A percentile compares a stretch with the other conserved stretches of the same genome.
Evolutionary conservation across 2,888 invertebrate genomes (phyloP).

Genomic region (Bellardia pandia): DNA sequence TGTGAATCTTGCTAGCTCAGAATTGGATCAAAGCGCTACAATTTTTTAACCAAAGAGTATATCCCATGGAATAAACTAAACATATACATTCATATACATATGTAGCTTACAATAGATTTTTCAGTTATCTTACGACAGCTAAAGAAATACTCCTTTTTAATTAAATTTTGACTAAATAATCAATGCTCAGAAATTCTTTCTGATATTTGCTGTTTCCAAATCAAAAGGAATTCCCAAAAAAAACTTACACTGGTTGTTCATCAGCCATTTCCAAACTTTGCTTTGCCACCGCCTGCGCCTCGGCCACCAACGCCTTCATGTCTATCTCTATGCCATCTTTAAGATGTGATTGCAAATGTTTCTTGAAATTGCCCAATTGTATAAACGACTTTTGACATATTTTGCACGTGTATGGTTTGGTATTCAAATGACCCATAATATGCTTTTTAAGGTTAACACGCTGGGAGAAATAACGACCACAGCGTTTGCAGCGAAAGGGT

Average conservation of each 20-base stretch:
- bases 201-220: too few species aligned
- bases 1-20: too few species aligned
- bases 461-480: conserved; percentile 83
- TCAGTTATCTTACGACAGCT: too few species aligned
- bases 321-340: conserved; percentile 80
- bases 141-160: too few species aligned
- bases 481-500: conserved; percentile 83
- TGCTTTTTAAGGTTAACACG: conserved; percentile 84
- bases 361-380: conserved; percentile 82
- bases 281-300: conserved; percentile 79
- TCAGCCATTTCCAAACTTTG: conserved; percentile 78
- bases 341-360: conserved; percentile 81
- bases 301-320: conserved; percentile 77
- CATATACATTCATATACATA: too few species aligned
- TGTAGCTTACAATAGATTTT: too few species aligned
- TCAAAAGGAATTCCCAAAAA: too few species aligned
- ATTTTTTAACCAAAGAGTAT: too few species aligned
- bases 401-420: conserved; percentile 82
- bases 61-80: too few species aligned
- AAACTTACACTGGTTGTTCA: conserved; percentile 78
- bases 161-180: too few species aligned
- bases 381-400: conserved; percentile 83
- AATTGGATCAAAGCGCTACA: too few species aligned
- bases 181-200: too few species aligned
- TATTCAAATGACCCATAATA: conserved; percentile 83